phyloP scores from a whole-genome alignment of 2,797 vertebrate species.

The Euphonia xanthogaster region DNA sequence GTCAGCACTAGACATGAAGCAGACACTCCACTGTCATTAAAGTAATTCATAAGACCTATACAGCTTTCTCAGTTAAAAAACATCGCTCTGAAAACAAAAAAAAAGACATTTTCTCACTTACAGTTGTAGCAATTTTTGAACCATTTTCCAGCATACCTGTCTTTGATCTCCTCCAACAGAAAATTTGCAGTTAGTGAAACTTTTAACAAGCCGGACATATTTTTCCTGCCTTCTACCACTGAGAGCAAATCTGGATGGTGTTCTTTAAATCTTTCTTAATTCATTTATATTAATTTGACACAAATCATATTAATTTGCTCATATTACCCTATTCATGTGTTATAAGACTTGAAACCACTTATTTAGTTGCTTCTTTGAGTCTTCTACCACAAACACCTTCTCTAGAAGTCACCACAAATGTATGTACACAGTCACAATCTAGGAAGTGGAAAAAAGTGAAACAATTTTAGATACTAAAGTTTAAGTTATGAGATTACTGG shows the following conservation, averaged over 20 bases:
- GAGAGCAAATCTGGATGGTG: background rate
- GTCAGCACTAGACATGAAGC: background rate
- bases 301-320: background rate
- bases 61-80: background rate
- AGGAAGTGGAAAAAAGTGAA: background rate
- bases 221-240: background rate
- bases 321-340: background rate
- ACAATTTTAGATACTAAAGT: background rate
- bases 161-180: background rate
- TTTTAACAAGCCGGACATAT: background rate
- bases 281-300: background rate
- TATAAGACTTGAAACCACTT: background rate
- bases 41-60: background rate
- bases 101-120: background rate
- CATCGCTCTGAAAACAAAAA: background rate
- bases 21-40: background rate
- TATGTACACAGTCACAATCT: background rate
- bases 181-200: background rate
- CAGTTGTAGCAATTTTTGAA: background rate
- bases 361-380: background rate
- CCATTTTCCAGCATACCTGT: background rate
- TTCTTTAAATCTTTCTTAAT: background rate
- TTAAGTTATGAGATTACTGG: background rate
- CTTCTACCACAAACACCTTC: background rate
- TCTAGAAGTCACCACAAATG: background rate